These are phyloP conservation scores for Paralichthys olivaceus DNA, from an alignment of 2,113 vertebrate genomes.

Conservation along the genomic window DNA sequence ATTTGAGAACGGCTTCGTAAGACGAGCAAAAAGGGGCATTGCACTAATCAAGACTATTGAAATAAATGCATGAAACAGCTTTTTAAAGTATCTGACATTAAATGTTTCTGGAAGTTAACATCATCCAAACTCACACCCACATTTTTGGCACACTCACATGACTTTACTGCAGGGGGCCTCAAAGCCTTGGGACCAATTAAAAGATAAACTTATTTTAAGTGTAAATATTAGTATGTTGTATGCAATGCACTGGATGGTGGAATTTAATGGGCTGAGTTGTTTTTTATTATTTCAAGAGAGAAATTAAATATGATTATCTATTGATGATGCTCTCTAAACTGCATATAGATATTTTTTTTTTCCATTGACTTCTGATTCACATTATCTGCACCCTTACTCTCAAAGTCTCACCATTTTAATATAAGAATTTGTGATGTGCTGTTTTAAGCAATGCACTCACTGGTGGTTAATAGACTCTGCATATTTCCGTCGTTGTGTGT, in stretches of 20 bases:
- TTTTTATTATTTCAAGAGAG: too few relatives aligned
- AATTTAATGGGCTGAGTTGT: too few relatives aligned
- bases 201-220: too few relatives aligned
- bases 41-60: background rate
- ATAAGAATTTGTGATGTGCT: slow-evolving; percentile 22
- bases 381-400: slow-evolving; percentile 26
- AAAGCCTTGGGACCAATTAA: background rate
- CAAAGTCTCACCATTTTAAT: too few relatives aligned
- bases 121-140: background rate
- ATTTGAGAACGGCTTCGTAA: too few relatives aligned
- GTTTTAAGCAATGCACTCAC: slow-evolving; percentile 24
- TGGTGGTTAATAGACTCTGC: background rate
- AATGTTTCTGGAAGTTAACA: background rate
- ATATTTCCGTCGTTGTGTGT: slow-evolving; percentile 2
- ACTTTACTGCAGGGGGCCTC: background rate
- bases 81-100: background rate
- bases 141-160: background rate
- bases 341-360: too few relatives aligned
- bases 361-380: too few relatives aligned
- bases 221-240: too few relatives aligned
- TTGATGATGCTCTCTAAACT: too few relatives aligned
- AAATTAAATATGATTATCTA: too few relatives aligned
- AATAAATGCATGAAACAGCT: background rate
- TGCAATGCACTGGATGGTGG: too few relatives aligned
- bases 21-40: background rate